Conservation (phyloP, 2,888 invertebrate species). For the Anthoptus insignis region DNA sequence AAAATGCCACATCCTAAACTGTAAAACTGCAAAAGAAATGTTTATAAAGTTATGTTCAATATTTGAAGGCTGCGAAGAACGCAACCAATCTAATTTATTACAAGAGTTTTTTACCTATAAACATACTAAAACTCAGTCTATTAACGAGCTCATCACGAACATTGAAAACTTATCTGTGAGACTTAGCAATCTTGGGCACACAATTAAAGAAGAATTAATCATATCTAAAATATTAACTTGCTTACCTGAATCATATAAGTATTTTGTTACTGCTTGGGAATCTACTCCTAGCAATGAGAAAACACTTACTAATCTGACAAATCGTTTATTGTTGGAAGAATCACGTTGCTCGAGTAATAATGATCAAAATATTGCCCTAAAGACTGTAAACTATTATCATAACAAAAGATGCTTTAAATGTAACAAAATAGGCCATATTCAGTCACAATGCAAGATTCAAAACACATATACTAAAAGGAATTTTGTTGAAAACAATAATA, state of each 20-base stretch:
- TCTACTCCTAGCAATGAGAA: background rate
- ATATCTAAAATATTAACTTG: too few relatives aligned
- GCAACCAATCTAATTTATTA: too few relatives aligned
- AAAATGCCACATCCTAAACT: background rate
- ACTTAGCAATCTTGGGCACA: too few relatives aligned
- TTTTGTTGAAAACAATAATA: background rate
- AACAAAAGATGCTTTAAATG: background rate
- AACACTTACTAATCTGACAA: background rate
- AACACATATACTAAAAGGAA: background rate
- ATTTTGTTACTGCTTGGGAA: background rate
- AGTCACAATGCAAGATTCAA: background rate
- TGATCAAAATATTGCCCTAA: background rate
- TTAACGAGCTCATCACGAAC: too few relatives aligned
- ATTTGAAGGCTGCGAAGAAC: too few relatives aligned
- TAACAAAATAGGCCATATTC: background rate
- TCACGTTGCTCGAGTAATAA: background rate
- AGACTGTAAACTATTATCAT: background rate
- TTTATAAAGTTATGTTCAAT: background rate
- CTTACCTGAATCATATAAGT: background rate
- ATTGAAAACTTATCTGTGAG: too few relatives aligned
- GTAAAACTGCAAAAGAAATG: background rate
- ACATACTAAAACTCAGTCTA: too few relatives aligned
- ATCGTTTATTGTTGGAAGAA: background rate
- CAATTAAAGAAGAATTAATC: too few relatives aligned
- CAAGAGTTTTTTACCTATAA: too few relatives aligned